Evolutionary conservation across 2,797 vertebrate genomes (phyloP).

Genomic region (Anolis apletophallus): DNA sequence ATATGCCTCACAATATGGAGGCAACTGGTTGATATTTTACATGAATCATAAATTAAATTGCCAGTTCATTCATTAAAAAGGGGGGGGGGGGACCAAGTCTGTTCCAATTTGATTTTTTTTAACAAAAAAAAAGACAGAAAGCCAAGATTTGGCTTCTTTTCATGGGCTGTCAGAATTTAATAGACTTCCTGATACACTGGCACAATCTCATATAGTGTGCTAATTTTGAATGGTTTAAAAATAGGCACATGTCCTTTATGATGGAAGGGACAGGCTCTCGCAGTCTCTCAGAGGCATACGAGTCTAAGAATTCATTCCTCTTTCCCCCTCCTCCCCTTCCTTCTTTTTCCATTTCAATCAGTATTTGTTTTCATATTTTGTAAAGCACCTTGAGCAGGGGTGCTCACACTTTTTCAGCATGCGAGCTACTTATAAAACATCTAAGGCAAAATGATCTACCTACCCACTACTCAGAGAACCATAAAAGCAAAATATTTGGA

Average conservation of each 20-base stretch:
- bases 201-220: slow-evolving; percentile 19
- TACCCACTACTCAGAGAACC: too few relatives aligned
- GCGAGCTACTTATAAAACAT: too few relatives aligned
- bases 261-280: slow-evolving; percentile 1
- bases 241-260: slow-evolving; percentile 31
- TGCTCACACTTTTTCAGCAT: too few relatives aligned
- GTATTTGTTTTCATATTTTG: not conserved
- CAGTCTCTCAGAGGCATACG: not conserved
- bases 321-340: not conserved
- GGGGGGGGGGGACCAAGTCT: slow-evolving; percentile 16
- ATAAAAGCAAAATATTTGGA: too few relatives aligned
- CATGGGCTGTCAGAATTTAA: slow-evolving; percentile 57
- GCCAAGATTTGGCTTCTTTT: slow-evolving; percentile 61
- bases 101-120: slow-evolving; percentile 35
- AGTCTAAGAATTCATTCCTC: not conserved
- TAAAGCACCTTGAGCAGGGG: not conserved
- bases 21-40: slow-evolving; percentile 55
- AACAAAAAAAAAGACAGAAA: slow-evolving; percentile 37
- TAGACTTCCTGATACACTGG: slow-evolving; percentile 35
- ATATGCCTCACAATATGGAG: slow-evolving; percentile 52
- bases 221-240: slow-evolving; percentile 52
- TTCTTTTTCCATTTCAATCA: not conserved
- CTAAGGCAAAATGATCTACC: too few relatives aligned
- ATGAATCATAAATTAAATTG: slow-evolving; percentile 66
- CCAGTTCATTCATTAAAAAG: slow-evolving; percentile 58